phyloP scores from a whole-genome alignment of 2,113 vertebrate genomes.

The Bostrychus sinensis region DNA sequence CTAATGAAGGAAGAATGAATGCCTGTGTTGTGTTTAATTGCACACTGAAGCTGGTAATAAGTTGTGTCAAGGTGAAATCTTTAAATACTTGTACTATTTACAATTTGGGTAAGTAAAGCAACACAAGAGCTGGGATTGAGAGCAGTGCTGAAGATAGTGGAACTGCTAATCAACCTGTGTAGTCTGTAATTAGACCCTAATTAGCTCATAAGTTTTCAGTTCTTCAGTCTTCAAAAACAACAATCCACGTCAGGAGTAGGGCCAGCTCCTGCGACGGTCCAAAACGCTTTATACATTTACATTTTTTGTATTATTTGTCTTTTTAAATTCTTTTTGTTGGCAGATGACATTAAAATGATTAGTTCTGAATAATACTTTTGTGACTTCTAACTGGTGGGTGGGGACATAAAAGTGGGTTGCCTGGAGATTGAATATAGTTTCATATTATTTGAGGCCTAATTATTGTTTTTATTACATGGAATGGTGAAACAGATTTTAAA shows the following conservation, averaged over 20 bases:
- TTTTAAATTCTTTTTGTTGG: not conserved
- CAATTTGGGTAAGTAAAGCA: slow-evolving; percentile 89
- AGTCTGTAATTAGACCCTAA: slow-evolving; percentile 68
- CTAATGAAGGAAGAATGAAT: slow-evolving; percentile 91
- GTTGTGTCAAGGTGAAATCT: slow-evolving; percentile 90
- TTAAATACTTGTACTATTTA: slow-evolving; percentile 95
- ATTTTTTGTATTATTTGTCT: not conserved
- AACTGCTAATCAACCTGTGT: slow-evolving; percentile 67
- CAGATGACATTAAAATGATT: too few relatives aligned
- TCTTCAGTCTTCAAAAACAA: slow-evolving; percentile 20
- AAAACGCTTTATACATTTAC: too few relatives aligned
- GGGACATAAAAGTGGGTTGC: too few relatives aligned
- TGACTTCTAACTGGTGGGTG: too few relatives aligned
- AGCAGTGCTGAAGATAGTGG: slow-evolving; percentile 70
- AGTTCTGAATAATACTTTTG: too few relatives aligned
- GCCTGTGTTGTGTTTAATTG: slow-evolving; percentile 91
- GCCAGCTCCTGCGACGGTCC: not conserved
- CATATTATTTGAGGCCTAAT: too few relatives aligned
- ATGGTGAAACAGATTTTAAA: too few relatives aligned
- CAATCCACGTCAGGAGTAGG: too few relatives aligned
- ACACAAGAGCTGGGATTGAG: slow-evolving; percentile 82
- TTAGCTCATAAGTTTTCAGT: slow-evolving; percentile 59
- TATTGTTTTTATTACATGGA: too few relatives aligned
- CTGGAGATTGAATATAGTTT: too few relatives aligned
- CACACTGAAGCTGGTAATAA: slow-evolving; percentile 81